Percentiles rank a stretch among this genome's conserved stretches.
Evolutionary conservation across 1,140 invertebrate genomes (phyloP).

Genomic region (Leptopilina clavipes): DNA sequence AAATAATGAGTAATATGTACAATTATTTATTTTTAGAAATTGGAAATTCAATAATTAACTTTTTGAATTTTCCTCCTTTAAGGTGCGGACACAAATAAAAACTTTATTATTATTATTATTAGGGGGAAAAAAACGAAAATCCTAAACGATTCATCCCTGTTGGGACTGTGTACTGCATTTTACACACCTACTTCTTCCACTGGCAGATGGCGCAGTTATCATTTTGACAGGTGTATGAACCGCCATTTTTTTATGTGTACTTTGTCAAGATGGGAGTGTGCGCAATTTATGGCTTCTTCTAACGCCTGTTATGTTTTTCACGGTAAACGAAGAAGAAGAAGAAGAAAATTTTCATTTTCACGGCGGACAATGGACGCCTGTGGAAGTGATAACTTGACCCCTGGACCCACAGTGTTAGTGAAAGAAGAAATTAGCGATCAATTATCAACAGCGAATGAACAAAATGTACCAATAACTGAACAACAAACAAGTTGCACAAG

Average conservation of each 20-base stretch:
- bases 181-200: neutral
- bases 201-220: neutral
- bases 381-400: constrained; percentile 55
- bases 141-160: neutral
- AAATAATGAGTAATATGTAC: no score
- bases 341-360: constrained; percentile 23
- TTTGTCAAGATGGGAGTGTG: neutral
- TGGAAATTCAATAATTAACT: no score
- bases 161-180: no score
- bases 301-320: constrained; percentile 11
- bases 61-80: no score
- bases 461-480: constrained; percentile 46
- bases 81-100: no score
- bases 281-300: neutral
- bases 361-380: constrained; percentile 52
- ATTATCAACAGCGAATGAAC: constrained; percentile 39
- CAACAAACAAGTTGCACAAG: constrained; percentile 45
- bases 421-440: constrained; percentile 51
- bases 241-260: neutral
- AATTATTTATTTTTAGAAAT: no score
- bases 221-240: neutral
- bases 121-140: no score
- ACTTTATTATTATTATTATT: no score
- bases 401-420: constrained; percentile 48
- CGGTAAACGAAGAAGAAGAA: neutral